Base-by-base conservation (phyloP, 2,797 vertebrate species). In the Chaetophractus vellerosus region DNA sequence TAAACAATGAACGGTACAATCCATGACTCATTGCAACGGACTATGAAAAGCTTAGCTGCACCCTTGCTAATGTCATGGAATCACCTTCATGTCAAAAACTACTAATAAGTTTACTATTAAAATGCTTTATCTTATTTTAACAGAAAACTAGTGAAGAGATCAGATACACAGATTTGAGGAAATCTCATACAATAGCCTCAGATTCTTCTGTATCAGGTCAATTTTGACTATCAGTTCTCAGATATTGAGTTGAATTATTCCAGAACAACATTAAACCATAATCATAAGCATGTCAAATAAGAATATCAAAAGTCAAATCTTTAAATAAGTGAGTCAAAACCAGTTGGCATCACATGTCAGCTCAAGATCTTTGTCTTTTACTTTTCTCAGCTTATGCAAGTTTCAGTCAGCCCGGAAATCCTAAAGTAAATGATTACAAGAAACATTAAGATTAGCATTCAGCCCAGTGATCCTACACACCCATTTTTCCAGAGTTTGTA, bases 231-330 rank as follows among this genome's bases (percentile, higher is more conserved):
- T 52, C 50, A 36, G 87, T 68, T 89, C 63, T 89, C 7, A 23
- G 66, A 68, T 84, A 45, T 95, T 52, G 6, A 72, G 48, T 9
- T 63, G 38, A 95, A 80, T 84, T 72, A 88, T 72, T 95, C 59
- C 84, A 26, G 63, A 91, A 93, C 41, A 94, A 64, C 26, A n/a
- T 64, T 89, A 76, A 75, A 64, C 23, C 50, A 23, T 87, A 69
- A 80, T 93, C 87, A 91, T 33, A 87, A 72, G 12, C 38, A 90
- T 2, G 10, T 61, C 86, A 81, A 78, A 88, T 63, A 66, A 72
- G 94, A 91, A 86, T 15, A 92, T 21, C 6, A 18, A 26, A 92
- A 68, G 81, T 74, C 31, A 90, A 92, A 83, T 85, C 71, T 92
- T 68, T 81, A n/a, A 52, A 45, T 41, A 8, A 83, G 41, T n/a